These are phyloP conservation scores for Gortyna flavago DNA, from an alignment of 2,888 invertebrate species.

Conservation along the genomic window DNA sequence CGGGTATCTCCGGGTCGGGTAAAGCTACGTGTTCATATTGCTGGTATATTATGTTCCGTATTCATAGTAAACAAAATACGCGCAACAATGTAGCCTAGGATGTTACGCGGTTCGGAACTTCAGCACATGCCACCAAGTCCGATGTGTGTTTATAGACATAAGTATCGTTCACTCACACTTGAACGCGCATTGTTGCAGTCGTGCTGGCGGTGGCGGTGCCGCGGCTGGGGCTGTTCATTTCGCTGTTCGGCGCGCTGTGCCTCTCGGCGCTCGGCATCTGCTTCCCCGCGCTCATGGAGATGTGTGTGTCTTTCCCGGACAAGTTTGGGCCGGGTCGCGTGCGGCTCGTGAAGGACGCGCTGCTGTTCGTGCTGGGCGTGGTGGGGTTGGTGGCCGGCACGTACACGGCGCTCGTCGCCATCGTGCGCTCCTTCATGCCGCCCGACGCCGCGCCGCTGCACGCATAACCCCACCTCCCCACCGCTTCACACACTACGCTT, in stretches of 20 bases:
- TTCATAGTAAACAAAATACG: not conserved
- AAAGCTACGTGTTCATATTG: not conserved
- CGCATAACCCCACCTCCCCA: not conserved
- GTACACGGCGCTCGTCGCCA: slow-evolving; percentile 91
- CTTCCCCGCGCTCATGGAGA: slow-evolving; percentile 93
- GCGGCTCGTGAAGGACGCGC: slow-evolving; percentile 85
- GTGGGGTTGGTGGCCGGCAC: slow-evolving; percentile 92
- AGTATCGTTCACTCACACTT: not conserved
- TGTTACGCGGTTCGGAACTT: not conserved
- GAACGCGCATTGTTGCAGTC: slow-evolving; percentile 90
- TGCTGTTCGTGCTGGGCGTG: slow-evolving; percentile 90
- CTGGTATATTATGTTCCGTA: too few relatives aligned
- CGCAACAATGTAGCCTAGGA: too few relatives aligned
- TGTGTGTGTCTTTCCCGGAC: slow-evolving; percentile 90
- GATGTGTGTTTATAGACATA: not conserved
- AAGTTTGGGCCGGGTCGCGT: slow-evolving; percentile 83
- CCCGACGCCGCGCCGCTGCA: slow-evolving; percentile 1
- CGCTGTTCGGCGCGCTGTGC: slow-evolving; percentile 96
- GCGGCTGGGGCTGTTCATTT: slow-evolving; percentile 94
- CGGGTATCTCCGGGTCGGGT: not conserved
- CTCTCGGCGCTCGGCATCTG: slow-evolving; percentile 96
- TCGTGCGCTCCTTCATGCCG: slow-evolving; percentile 84
- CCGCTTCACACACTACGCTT: slow-evolving; percentile 4
- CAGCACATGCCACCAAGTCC: not conserved
- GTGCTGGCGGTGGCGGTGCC: slow-evolving; percentile 94